phyloP scores from a whole-genome alignment of 1,140 invertebrate species.

The Hylyphantes graminicola region DNA sequence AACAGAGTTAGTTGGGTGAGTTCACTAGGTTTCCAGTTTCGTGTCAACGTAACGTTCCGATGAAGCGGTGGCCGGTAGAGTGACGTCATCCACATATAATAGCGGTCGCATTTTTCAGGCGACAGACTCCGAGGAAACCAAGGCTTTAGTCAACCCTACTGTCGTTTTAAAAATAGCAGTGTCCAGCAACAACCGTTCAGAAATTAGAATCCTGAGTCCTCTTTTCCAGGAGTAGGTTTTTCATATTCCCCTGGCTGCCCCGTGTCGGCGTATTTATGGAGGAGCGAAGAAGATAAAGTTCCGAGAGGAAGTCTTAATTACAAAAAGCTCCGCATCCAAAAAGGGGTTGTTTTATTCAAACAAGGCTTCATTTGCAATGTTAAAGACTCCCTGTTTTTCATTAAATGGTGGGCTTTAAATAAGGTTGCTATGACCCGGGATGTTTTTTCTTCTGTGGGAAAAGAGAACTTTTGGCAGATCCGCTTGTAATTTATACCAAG shows the following conservation, averaged over 20 bases:
- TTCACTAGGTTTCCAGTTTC: too few relatives aligned
- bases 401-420: constrained; percentile 33
- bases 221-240: neutral
- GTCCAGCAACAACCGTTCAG: too few relatives aligned
- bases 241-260: neutral
- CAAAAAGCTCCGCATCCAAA: neutral
- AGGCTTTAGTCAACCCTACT: too few relatives aligned
- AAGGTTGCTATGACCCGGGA: neutral
- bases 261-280: too few relatives aligned
- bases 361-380: constrained; percentile 54
- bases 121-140: too few relatives aligned
- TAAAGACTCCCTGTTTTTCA: constrained; percentile 48
- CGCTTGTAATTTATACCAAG: constrained; percentile 1
- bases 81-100: too few relatives aligned
- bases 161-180: too few relatives aligned
- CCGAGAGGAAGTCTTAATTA: neutral
- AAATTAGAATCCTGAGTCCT: too few relatives aligned
- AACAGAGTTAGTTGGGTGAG: too few relatives aligned
- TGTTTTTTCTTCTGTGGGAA: constrained; percentile 2
- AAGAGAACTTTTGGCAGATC: neutral
- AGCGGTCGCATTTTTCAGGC: too few relatives aligned
- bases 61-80: too few relatives aligned
- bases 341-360: constrained; percentile 17
- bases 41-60: too few relatives aligned
- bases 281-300: neutral